phyloP scores from a whole-genome alignment of 2,888 invertebrate genomes.

The Poecilus cupreus region DNA sequence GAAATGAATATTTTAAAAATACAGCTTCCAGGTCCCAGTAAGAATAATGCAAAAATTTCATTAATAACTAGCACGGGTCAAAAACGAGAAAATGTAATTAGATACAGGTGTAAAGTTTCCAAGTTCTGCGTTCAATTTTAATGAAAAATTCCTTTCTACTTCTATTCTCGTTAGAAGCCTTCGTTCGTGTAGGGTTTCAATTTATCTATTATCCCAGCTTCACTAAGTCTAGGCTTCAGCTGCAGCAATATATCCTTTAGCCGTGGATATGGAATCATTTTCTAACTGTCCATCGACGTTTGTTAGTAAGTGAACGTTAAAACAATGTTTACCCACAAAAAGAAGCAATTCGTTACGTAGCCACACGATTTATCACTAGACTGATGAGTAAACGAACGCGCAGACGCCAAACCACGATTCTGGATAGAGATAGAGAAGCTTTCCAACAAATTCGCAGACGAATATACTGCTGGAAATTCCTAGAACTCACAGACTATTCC shows the following conservation, averaged over 20 bases:
- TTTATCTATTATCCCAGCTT: constrained; percentile 23
- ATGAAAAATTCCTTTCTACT: constrained; percentile 1
- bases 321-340: constrained; percentile 51
- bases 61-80: not conserved
- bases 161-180: not conserved
- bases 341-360: constrained; percentile 48
- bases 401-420: not conserved
- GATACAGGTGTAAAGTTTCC: not conserved
- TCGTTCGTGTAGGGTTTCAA: constrained; percentile 4
- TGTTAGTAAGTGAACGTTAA: constrained; percentile 46
- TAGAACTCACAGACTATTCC: not conserved
- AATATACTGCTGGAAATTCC: not conserved
- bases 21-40: too few relatives aligned
- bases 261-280: constrained; percentile 32
- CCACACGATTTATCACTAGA: constrained; percentile 54
- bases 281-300: constrained; percentile 32
- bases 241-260: constrained; percentile 3
- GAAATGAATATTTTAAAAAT: too few relatives aligned
- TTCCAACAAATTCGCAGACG: not conserved
- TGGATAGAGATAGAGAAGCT: not conserved
- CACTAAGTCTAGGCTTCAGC: not conserved
- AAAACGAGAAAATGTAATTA: not conserved
- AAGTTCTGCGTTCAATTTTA: not conserved
- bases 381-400: constrained; percentile 28
- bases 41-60: too few relatives aligned